Evolutionary conservation across 2,888 invertebrate genomes (phyloP).

Genomic region (Rhagonycha lutea): DNA sequence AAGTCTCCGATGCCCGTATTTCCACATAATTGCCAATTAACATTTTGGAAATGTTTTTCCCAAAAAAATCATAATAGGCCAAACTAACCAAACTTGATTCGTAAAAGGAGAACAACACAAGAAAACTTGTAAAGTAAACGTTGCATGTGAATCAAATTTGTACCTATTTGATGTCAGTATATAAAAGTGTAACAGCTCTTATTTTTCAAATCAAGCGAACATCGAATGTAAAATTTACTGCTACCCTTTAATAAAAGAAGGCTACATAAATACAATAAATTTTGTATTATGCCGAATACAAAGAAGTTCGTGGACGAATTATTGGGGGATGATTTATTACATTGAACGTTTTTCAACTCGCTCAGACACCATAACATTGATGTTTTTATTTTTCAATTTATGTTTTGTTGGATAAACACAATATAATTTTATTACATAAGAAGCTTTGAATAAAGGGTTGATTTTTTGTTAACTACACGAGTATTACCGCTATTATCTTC

Average conservation of each 20-base stretch:
- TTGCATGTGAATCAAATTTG: slow-evolving; percentile 15
- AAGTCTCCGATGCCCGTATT: not conserved
- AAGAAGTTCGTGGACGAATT: slow-evolving; percentile 13
- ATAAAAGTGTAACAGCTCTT: slow-evolving; percentile 15
- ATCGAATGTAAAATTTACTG: slow-evolving; percentile 18
- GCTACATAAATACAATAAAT: slow-evolving; percentile 17
- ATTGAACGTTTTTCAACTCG: slow-evolving; percentile 15
- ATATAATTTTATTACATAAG: not conserved
- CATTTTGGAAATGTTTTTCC: not conserved
- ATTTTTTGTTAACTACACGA: not conserved
- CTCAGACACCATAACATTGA: slow-evolving; percentile 14
- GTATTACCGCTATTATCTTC: not conserved
- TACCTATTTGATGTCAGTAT: not conserved
- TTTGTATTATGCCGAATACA: slow-evolving; percentile 21
- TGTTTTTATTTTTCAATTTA: slow-evolving; percentile 4
- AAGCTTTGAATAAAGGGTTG: not conserved
- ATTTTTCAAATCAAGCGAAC: slow-evolving; percentile 28
- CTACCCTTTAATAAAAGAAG: slow-evolving; percentile 25
- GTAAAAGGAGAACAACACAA: not conserved
- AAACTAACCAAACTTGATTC: not conserved
- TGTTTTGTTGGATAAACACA: slow-evolving; percentile 3
- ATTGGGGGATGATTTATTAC: slow-evolving; percentile 6
- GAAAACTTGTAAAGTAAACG: slow-evolving; percentile 19
- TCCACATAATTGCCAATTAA: not conserved
- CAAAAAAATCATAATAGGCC: not conserved